Evolutionary conservation across 1,140 invertebrate genomes (phyloP).

Genomic region (Drosophila rhopaloa): DNA sequence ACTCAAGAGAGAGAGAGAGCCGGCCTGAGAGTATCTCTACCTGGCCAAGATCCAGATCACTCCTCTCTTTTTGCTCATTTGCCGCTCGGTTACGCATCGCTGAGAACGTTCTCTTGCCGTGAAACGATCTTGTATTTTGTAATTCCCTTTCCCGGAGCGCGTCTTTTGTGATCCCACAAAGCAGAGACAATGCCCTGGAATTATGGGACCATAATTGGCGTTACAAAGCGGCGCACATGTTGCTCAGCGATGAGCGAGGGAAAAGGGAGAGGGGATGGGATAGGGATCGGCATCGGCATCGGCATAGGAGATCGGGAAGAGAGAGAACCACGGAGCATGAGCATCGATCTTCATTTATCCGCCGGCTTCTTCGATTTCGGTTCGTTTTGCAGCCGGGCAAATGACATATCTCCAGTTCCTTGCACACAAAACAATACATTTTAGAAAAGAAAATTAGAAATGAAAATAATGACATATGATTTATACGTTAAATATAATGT

Average conservation of each 20-base stretch:
- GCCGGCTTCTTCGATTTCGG: slow-evolving; percentile 63
- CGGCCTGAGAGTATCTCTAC: slow-evolving; percentile 19
- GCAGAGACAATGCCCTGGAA: slow-evolving; percentile 78
- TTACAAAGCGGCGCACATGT: slow-evolving; percentile 81
- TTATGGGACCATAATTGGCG: slow-evolving; percentile 83
- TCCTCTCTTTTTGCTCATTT: slow-evolving; percentile 64
- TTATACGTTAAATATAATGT: no score
- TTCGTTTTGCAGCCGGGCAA: slow-evolving; percentile 57
- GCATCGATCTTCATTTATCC: slow-evolving; percentile 75
- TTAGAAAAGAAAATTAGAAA: not conserved
- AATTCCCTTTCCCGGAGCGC: slow-evolving; percentile 47
- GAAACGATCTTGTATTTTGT: slow-evolving; percentile 39
- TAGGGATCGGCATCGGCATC: not conserved
- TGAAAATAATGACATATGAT: no score
- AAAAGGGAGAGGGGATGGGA: not conserved
- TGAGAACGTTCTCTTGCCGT: slow-evolving; percentile 44
- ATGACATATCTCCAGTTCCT: slow-evolving; percentile 69
- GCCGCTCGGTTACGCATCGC: slow-evolving; percentile 67
- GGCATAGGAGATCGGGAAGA: not conserved
- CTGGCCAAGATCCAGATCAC: slow-evolving; percentile 49
- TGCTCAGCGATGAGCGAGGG: slow-evolving; percentile 29
- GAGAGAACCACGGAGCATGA: slow-evolving; percentile 48
- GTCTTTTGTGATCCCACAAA: slow-evolving; percentile 66
- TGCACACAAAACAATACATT: slow-evolving; percentile 24
- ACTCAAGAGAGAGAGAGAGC: slow-evolving; percentile 62